Conservation (phyloP, 2,797 vertebrate species). For the Amphiprion clarkii region DNA sequence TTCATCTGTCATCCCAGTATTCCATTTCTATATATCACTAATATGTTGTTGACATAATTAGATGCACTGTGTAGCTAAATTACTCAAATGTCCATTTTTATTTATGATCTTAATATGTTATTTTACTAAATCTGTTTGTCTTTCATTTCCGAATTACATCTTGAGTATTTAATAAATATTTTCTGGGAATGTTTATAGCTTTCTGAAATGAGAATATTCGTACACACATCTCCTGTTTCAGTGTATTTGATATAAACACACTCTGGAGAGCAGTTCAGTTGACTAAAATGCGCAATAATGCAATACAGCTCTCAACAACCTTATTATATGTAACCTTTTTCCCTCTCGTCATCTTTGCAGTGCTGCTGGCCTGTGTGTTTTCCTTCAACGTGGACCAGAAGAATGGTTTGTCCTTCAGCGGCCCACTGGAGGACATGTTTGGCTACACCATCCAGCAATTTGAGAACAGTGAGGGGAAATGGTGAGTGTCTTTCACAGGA, state of each 20-base stretch:
- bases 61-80: constrained; percentile 27
- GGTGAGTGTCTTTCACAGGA: constrained; percentile 83
- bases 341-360: constrained; percentile 56
- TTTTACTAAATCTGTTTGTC: constrained; percentile 25
- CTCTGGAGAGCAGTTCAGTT: background rate
- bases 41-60: constrained; percentile 19
- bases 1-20: constrained; percentile 24
- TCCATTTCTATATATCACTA: constrained; percentile 6
- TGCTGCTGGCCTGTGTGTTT: constrained; percentile 78
- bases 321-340: constrained; percentile 3
- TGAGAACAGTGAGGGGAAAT: constrained; percentile 97
- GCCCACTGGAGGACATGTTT: constrained; percentile 95
- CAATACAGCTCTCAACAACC: background rate
- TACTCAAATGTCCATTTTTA: constrained; percentile 13
- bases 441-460: constrained; percentile 98
- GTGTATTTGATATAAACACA: constrained; percentile 23
- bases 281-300: constrained; percentile 13
- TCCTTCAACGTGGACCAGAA: constrained; percentile 97
- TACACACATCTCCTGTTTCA: constrained; percentile 26
- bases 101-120: constrained; percentile 18
- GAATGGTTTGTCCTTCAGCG: constrained; percentile 91
- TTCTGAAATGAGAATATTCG: constrained; percentile 9
- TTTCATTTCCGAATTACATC: constrained; percentile 29
- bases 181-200: constrained; percentile 24
- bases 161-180: constrained; percentile 40